phyloP scores from a whole-genome alignment of 2,888 invertebrate genomes.

The Drosophila recens region DNA sequence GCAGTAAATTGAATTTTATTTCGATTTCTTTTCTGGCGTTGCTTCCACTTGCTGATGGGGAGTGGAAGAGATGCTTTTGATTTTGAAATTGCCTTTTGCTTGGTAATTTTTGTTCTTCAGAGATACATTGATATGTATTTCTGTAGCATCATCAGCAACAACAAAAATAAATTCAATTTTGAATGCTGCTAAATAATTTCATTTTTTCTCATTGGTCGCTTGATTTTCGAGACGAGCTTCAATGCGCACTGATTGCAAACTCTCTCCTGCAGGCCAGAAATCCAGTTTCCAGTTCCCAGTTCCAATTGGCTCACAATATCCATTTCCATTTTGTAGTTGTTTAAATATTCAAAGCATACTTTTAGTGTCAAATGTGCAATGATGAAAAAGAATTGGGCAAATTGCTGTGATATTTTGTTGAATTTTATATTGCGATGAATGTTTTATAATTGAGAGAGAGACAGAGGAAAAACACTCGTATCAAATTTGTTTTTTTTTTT shows the following conservation, averaged over 20 bases:
- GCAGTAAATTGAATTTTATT: slow-evolving; percentile 77
- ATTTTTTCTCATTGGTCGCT: slow-evolving; percentile 58
- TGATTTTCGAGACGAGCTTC: slow-evolving; percentile 60
- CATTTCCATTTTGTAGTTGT: slow-evolving; percentile 51
- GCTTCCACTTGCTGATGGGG: slow-evolving; percentile 3
- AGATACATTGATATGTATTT: slow-evolving; percentile 31
- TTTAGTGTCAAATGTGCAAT: slow-evolving; percentile 57
- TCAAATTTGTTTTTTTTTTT: slow-evolving; percentile 1
- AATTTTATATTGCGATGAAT: slow-evolving; percentile 40
- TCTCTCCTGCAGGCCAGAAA: slow-evolving; percentile 4
- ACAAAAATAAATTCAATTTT: slow-evolving; percentile 65
- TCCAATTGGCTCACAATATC: slow-evolving; percentile 14
- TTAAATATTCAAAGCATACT: slow-evolving; percentile 65
- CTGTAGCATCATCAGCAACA: slow-evolving; percentile 7
- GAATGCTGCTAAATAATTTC: slow-evolving; percentile 73
- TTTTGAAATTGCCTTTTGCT: slow-evolving; percentile 67
- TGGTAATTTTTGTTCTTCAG: slow-evolving; percentile 62
- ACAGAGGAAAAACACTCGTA: slow-evolving; percentile 6
- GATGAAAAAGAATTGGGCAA: slow-evolving; percentile 15
- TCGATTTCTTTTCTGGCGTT: slow-evolving; percentile 59
- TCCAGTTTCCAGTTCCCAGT: slow-evolving; percentile 30
- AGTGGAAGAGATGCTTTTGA: slow-evolving; percentile 35
- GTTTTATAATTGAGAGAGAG: slow-evolving; percentile 27
- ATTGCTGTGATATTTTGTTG: slow-evolving; percentile 30
- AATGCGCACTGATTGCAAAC: slow-evolving; percentile 68